These are phyloP conservation scores for Caenorhabditis elegans DNA, from an alignment of 1,140 invertebrate genomes.

Conservation along the genomic window WBcel235 BX284606.5:12525501-12526000, in stretches of 20 bases:
- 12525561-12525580: neutral
- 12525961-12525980: too few relatives aligned
- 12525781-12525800: too few relatives aligned
- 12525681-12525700: neutral
- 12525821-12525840: too few relatives aligned
- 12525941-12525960: too few relatives aligned
- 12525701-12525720: conserved; percentile 4
- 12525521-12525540: neutral
- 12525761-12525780: neutral
- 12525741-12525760: neutral
- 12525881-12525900: too few relatives aligned
- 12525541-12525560: neutral
- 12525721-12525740: too few relatives aligned
- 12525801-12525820: too few relatives aligned
- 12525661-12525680: neutral
- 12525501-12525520: neutral
- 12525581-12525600: conserved; percentile 16
- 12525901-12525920: too few relatives aligned
- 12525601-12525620: neutral
- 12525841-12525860: too few relatives aligned
- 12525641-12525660: neutral
- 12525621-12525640: neutral
- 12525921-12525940: too few relatives aligned
- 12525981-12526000: too few relatives aligned
- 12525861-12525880: too few relatives aligned